phyloP scores from a whole-genome alignment of 2,113 vertebrate species.

The Synchiropus splendidus region DNA sequence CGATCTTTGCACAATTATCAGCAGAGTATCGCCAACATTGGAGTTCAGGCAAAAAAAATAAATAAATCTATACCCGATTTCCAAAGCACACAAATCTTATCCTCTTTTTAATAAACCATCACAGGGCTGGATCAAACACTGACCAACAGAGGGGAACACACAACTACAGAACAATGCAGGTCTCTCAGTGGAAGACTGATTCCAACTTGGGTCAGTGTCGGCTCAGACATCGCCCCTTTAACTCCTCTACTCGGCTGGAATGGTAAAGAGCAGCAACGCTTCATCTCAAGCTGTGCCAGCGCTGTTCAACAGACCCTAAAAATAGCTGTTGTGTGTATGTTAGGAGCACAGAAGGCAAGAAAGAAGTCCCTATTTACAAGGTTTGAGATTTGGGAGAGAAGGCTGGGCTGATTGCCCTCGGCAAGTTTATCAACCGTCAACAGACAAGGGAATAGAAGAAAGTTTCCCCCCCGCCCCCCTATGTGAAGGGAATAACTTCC shows the following conservation, averaged over 20 bases:
- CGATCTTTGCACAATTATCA: too few species aligned
- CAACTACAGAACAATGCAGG: too few species aligned
- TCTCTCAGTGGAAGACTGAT: constrained; percentile 2
- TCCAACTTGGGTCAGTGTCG: constrained; percentile 24
- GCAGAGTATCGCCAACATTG: too few species aligned
- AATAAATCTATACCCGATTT: too few species aligned
- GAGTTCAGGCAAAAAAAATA: too few species aligned
- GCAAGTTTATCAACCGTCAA: constrained; percentile 6
- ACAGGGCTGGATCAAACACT: too few species aligned
- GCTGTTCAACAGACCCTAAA: constrained; percentile 20
- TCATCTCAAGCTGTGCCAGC: constrained; percentile 18
- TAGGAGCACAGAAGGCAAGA: constrained; percentile 10
- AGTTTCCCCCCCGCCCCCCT: constrained; percentile 1
- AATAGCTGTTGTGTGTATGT: constrained; percentile 29
- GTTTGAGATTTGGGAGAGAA: constrained; percentile 12
- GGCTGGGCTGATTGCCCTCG: constrained; percentile 5
- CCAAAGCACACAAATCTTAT: too few species aligned
- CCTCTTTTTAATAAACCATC: too few species aligned
- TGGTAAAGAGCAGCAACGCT: constrained; percentile 21
- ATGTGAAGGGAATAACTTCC: constrained; percentile 14
- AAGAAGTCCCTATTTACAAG: constrained; percentile 25
- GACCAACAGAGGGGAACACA: too few species aligned
- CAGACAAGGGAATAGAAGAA: constrained; percentile 16
- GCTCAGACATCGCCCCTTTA: constrained; percentile 22
- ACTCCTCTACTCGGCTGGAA: constrained; percentile 3